These are phyloP conservation scores for Orgyia antiqua DNA, from an alignment of 2,888 invertebrate species.

Conservation along the genomic window DNA sequence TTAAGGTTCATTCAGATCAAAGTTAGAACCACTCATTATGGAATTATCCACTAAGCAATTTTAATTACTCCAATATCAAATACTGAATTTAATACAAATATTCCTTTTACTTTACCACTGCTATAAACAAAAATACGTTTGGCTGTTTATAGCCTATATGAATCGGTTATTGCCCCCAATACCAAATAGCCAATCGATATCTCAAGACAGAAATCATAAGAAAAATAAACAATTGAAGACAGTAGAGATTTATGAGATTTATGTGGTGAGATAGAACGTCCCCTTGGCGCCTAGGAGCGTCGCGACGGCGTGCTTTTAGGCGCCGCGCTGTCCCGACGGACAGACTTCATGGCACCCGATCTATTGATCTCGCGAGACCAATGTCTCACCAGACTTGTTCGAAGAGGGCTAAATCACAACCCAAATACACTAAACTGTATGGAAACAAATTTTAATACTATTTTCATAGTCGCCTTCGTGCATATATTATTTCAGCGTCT, in stretches of 20 bases:
- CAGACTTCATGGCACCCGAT: constrained; percentile 49
- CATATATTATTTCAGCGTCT: too few species aligned
- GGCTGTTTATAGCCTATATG: too few species aligned
- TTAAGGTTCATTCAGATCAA: too few species aligned
- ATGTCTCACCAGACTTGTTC: neutral
- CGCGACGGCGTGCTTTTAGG: constrained; percentile 23
- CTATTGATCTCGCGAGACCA: constrained; percentile 52
- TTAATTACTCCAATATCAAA: too few species aligned
- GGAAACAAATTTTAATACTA: neutral
- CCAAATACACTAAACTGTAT: neutral
- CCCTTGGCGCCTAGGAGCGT: constrained; percentile 53
- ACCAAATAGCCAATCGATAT: too few species aligned
- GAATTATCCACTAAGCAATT: too few species aligned
- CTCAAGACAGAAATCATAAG: constrained; percentile 22
- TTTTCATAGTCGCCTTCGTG: too few species aligned
- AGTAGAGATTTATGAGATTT: constrained; percentile 44
- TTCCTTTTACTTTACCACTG: too few species aligned
- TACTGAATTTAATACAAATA: too few species aligned
- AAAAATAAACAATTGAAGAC: constrained; percentile 41
- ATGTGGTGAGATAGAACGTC: constrained; percentile 40
- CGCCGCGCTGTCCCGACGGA: constrained; percentile 69
- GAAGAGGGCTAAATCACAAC: neutral
- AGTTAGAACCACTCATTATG: too few species aligned
- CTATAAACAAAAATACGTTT: too few species aligned
- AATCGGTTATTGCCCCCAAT: too few species aligned